phyloP scores from a whole-genome alignment of 1,140 invertebrate genomes.

The Drosophila pachea region DNA sequence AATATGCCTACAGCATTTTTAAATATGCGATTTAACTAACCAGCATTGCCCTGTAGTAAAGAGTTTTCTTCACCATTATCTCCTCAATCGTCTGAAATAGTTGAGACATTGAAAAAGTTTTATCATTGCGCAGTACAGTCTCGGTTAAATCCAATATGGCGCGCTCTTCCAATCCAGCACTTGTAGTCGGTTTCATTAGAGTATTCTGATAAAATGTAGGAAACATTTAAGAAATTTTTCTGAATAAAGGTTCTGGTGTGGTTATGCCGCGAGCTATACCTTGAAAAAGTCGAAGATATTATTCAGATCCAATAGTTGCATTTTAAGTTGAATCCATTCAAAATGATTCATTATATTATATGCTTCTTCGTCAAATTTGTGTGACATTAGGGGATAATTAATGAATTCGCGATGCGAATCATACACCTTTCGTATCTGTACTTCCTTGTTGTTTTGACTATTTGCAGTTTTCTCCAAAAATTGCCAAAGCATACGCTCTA shows the following conservation, averaged over 20 bases:
- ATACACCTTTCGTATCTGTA: conserved; percentile 67
- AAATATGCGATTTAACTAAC: conserved; percentile 79
- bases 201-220: conserved; percentile 21
- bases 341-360: conserved; percentile 68
- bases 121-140: conserved; percentile 80
- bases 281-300: conserved; percentile 63
- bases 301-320: conserved; percentile 60
- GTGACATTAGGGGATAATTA: conserved; percentile 38
- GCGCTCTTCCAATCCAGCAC: conserved; percentile 63
- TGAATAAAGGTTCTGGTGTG: too few relatives aligned
- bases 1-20: not conserved
- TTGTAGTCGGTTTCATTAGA: conserved; percentile 39
- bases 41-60: conserved; percentile 83
- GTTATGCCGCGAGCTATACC: conserved; percentile 22
- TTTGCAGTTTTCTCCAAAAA: conserved; percentile 61
- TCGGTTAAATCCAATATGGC: conserved; percentile 84
- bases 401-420: conserved; percentile 63
- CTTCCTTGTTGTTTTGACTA: conserved; percentile 57
- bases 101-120: conserved; percentile 65
- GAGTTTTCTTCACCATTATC: conserved; percentile 79
- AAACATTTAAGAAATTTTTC: too few relatives aligned
- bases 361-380: conserved; percentile 40
- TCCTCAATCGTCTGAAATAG: conserved; percentile 67
- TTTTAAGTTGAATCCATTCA: conserved; percentile 72
- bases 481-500: conserved; percentile 67